These are phyloP conservation scores for Apodemus sylvaticus DNA, from an alignment of 2,113 vertebrate species.

Conservation along the genomic window DNA sequence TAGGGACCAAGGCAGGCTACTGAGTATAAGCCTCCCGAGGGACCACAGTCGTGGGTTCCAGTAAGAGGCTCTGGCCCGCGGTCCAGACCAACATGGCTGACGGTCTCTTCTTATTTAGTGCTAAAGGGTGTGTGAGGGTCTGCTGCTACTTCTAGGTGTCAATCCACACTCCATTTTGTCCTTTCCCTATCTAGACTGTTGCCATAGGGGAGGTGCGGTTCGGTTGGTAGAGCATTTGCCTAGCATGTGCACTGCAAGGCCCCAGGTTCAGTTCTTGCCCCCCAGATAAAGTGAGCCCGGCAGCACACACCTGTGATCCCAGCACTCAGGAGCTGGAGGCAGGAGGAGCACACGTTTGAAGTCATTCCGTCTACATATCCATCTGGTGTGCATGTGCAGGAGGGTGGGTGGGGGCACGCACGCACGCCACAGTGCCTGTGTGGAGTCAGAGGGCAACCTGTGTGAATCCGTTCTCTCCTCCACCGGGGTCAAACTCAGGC, in stretches of 20 bases:
- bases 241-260: not conserved
- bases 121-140: not conserved
- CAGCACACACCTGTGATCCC: not conserved
- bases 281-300: too few species aligned
- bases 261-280: not conserved
- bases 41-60: not conserved
- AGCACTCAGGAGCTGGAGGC: not conserved
- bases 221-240: not conserved
- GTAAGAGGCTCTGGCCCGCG: not conserved
- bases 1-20: not conserved
- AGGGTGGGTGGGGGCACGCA: rapidly evolving
- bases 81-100: not conserved
- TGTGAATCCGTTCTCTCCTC: not conserved
- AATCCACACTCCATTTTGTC: not conserved
- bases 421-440: rapidly evolving
- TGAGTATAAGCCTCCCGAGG: not conserved
- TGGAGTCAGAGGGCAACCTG: not conserved
- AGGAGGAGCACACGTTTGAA: too few species aligned
- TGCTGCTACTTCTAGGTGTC: not conserved
- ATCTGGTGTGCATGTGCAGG: not conserved
- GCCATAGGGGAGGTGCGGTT: too few species aligned
- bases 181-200: not conserved
- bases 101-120: not conserved
- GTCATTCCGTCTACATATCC: too few species aligned
- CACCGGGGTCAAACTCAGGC: not conserved